Conservation (phyloP, 1,140 invertebrate genomes). For the Panagrolaimus sp. region DNA sequence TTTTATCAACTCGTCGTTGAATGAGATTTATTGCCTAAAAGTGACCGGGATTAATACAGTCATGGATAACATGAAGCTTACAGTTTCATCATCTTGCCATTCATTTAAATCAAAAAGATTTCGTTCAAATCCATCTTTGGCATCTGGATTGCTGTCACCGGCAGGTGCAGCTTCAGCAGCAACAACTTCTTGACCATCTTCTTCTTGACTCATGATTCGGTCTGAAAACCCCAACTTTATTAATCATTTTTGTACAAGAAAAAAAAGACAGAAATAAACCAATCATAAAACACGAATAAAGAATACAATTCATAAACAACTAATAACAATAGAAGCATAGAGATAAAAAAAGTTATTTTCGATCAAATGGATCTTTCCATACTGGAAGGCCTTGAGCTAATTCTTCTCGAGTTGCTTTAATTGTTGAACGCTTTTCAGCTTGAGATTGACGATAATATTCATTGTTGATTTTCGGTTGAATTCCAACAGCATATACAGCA, state of each 20-base stretch:
- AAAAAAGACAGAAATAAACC: not conserved
- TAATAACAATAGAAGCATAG: not conserved
- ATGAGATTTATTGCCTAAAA: slow-evolving; percentile 33
- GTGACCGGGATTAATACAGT: not conserved
- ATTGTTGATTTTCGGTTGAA: slow-evolving; percentile 22
- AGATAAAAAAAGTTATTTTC: slow-evolving; percentile 20
- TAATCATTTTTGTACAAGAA: not conserved
- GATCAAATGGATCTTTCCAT: slow-evolving; percentile 28
- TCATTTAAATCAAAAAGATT: slow-evolving; percentile 34
- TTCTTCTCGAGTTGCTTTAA: slow-evolving; percentile 19
- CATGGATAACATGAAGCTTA: slow-evolving; percentile 16
- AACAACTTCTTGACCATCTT: not conserved
- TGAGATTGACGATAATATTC: slow-evolving; percentile 24
- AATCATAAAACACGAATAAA: slow-evolving; percentile 12
- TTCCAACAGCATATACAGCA: slow-evolving; percentile 14
- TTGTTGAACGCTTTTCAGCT: slow-evolving; percentile 19
- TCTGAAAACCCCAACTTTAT: too few relatives aligned
- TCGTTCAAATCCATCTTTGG: slow-evolving; percentile 14
- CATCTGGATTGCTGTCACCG: not conserved
- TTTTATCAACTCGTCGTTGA: slow-evolving; percentile 29
- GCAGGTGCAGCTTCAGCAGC: not conserved
- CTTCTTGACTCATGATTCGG: not conserved
- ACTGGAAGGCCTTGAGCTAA: slow-evolving; percentile 19
- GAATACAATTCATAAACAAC: not conserved
- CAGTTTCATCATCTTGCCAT: slow-evolving; percentile 28